Percentiles rank a stretch among this genome's conserved stretches.
These are phyloP conservation scores for Leucophenga montana DNA, from an alignment of 2,888 invertebrate species.

Conservation along the genomic window DNA sequence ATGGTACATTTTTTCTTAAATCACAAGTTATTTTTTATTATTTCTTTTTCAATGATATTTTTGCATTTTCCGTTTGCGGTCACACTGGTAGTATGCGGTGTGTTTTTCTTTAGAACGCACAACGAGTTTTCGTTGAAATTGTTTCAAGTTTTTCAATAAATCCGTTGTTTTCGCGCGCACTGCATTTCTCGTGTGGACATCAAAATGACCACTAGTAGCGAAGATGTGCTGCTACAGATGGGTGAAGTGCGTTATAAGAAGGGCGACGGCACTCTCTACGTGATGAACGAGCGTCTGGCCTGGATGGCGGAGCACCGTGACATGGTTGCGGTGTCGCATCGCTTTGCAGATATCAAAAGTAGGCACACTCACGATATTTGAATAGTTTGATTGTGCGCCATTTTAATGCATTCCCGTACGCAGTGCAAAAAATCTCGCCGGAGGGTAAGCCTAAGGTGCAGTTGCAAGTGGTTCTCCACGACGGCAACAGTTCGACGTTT, in stretches of 20 bases:
- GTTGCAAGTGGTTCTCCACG: conserved; percentile 95
- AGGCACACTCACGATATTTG: conserved; percentile 69
- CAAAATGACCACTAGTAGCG: conserved; percentile 88
- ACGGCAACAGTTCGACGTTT: conserved; percentile 95
- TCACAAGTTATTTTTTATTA: too few relatives aligned
- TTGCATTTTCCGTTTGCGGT: too few relatives aligned
- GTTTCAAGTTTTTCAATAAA: too few relatives aligned
- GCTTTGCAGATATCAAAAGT: conserved; percentile 97
- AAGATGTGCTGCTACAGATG: conserved; percentile 95
- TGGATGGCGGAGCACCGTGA: conserved; percentile 97
- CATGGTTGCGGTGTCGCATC: conserved; percentile 92
- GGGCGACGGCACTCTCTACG: conserved; percentile 92
- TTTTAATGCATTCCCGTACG: conserved; percentile 52
- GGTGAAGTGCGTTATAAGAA: conserved; percentile 95
- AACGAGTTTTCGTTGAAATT: too few relatives aligned
- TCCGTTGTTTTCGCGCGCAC: too few relatives aligned
- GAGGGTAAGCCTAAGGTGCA: conserved; percentile 98
- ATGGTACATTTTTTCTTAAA: too few relatives aligned
- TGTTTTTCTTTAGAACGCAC: too few relatives aligned
- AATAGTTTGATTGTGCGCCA: conserved; percentile 2
- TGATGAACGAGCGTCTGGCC: conserved; percentile 95
- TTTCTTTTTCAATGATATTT: too few relatives aligned
- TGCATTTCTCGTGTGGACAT: conserved; percentile 3
- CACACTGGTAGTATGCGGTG: too few relatives aligned
- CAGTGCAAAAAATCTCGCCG: conserved; percentile 97